A percentile compares a stretch with the other conserved stretches of the same genome.
Evolutionary conservation across 30 jellyfish, hydroid and myxozoan species (phyloP).

Genomic region (Hydra vulgaris): DNA sequence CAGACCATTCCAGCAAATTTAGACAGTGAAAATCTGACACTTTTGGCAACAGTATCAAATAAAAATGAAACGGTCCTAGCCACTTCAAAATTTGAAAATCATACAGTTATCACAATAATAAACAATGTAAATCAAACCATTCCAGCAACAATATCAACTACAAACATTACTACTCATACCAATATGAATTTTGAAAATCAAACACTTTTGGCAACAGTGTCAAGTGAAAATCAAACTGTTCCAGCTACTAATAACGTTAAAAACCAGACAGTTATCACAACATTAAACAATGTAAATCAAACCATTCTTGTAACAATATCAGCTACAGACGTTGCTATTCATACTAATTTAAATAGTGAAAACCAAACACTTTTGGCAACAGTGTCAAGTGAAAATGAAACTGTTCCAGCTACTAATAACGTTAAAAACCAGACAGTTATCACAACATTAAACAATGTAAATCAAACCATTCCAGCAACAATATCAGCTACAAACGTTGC

Average conservation of each 20-base stretch:
- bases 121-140: neutral
- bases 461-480: neutral
- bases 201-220: neutral
- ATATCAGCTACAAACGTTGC: neutral
- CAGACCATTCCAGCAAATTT: neutral
- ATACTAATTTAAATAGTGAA: neutral
- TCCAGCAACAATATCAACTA: neutral
- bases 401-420: neutral
- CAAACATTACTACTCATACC: neutral
- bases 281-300: neutral
- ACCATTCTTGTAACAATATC: neutral
- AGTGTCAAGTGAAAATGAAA: neutral
- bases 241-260: neutral
- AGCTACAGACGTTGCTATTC: neutral
- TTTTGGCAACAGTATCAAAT: neutral
- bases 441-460: neutral
- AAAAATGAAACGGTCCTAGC: neutral
- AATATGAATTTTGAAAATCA: neutral
- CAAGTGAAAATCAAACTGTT: neutral
- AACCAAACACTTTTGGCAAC: neutral
- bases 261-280: neutral
- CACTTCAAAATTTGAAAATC: neutral
- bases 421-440: neutral
- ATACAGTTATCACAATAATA: neutral
- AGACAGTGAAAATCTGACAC: too few relatives aligned